Evolutionary conservation across 2,888 invertebrate species (phyloP).

Genomic region (Phengaris arion): DNA sequence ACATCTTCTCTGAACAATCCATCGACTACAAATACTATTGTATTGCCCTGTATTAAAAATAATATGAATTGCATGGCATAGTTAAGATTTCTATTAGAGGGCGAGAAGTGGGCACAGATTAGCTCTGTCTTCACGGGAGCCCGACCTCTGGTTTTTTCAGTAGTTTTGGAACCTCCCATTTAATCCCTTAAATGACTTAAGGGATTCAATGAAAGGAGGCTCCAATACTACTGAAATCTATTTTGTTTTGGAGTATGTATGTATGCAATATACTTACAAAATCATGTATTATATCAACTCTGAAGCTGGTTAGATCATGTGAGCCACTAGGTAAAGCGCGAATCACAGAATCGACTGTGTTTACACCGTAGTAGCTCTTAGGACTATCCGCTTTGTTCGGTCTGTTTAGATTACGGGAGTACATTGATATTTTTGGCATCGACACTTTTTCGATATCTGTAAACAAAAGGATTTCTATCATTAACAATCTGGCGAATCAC

Average conservation of each 20-base stretch:
- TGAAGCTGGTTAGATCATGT: conserved; percentile 61
- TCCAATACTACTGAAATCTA: no score
- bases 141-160: no score
- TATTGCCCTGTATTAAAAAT: conserved; percentile 46
- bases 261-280: conserved; percentile 49
- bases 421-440: conserved; percentile 37
- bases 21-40: conserved; percentile 52
- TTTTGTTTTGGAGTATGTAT: no score
- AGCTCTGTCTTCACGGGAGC: no score
- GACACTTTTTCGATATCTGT: conserved; percentile 41
- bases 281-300: conserved; percentile 59
- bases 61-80: no score
- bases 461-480: conserved; percentile 12
- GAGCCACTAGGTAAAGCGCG: conserved; percentile 46
- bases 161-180: no score
- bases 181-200: no score
- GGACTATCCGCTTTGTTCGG: conserved; percentile 33
- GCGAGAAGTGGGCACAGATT: no score
- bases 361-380: conserved; percentile 34
- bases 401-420: conserved; percentile 45
- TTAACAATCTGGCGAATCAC: neutral
- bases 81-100: no score
- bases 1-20: conserved; percentile 42
- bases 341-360: conserved; percentile 34
- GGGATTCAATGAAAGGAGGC: no score